Evolutionary conservation across 2,797 vertebrate species (phyloP).

Genomic region (Chloroceryle amazona): DNA sequence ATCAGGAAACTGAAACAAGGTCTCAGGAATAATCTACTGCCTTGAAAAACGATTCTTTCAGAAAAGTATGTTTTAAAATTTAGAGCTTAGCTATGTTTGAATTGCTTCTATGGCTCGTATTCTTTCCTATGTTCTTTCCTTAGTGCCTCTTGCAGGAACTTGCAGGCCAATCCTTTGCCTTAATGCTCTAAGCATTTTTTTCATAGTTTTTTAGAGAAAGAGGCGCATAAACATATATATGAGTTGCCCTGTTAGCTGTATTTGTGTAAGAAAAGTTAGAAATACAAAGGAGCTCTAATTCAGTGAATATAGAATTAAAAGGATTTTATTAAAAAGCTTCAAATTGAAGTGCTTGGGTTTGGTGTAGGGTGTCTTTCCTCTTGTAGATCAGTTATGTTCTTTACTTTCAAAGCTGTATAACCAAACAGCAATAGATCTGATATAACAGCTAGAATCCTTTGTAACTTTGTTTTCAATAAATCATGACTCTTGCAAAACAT

Average conservation of each 20-base stretch:
- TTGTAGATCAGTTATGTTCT: background rate
- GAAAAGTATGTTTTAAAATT: background rate
- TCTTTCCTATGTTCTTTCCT: background rate
- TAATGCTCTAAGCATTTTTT: background rate
- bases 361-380: background rate
- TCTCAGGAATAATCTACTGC: background rate
- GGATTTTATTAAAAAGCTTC: background rate
- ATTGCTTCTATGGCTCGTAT: background rate
- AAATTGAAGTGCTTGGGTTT: background rate
- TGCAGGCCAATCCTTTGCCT: background rate
- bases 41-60: background rate
- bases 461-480: background rate
- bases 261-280: background rate
- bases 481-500: background rate
- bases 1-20: background rate
- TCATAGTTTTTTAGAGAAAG: background rate
- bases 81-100: background rate
- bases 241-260: background rate
- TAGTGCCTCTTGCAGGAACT: background rate
- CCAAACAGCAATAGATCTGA: background rate
- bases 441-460: background rate
- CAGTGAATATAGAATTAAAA: background rate
- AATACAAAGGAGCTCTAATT: background rate
- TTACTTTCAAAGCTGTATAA: background rate
- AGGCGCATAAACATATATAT: accelerated